These are phyloP conservation scores for Microctonus hyperodae DNA, from an alignment of 2,888 invertebrate genomes.

Conservation along the genomic window DNA sequence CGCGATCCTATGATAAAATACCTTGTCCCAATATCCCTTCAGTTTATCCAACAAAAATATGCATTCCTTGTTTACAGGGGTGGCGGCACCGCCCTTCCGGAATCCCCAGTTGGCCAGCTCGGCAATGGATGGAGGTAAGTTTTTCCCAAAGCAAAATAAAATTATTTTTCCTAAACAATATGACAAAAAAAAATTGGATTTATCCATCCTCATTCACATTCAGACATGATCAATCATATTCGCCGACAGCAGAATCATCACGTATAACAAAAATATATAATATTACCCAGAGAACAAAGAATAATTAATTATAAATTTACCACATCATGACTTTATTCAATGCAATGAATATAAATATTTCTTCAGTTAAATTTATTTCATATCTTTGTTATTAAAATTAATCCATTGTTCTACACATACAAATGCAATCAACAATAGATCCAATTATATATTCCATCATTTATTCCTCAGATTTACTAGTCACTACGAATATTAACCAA, in stretches of 20 bases:
- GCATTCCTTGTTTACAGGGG: constrained; percentile 64
- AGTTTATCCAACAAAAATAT: constrained; percentile 50
- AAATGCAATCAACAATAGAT: background rate
- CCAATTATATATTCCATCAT: constrained; percentile 9
- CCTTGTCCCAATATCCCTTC: constrained; percentile 34
- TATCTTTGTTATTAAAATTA: background rate
- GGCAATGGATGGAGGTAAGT: constrained; percentile 69
- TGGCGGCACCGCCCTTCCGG: constrained; percentile 65
- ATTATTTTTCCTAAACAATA: constrained; percentile 39
- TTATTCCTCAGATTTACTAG: constrained; percentile 6
- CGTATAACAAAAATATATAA: background rate
- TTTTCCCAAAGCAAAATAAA: constrained; percentile 38
- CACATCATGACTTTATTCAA: background rate
- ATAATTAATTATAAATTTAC: background rate
- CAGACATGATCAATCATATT: constrained; percentile 23
- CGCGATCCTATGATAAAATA: constrained; percentile 2
- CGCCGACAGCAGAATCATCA: background rate
- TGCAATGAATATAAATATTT: background rate
- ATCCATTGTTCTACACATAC: background rate
- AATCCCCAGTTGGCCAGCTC: constrained; percentile 65
- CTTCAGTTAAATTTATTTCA: background rate
- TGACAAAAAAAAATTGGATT: constrained; percentile 31
- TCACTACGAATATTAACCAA: constrained; percentile 20
- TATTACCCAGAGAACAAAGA: background rate
- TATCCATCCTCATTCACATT: constrained; percentile 35